Base-by-base conservation (phyloP, 2,113 vertebrate genomes). In the Grammomys dolichurus region DNA sequence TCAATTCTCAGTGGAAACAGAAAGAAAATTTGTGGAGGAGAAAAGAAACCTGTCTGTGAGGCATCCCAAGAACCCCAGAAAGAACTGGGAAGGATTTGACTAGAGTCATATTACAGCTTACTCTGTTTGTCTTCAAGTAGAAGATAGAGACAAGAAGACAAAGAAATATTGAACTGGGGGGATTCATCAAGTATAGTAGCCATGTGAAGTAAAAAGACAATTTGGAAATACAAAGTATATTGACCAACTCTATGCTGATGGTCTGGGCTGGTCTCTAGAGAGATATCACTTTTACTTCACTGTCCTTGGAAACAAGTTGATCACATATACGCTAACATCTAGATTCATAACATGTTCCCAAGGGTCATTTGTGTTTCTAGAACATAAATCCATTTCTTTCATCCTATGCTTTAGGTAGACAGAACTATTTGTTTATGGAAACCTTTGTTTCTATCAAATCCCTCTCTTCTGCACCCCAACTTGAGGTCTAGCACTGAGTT, bases 161-260 rank as follows among this genome's bases (percentile, higher is more conserved):
- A 92, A 89, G 54, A 93, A 95, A 91, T 63, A 22, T 67, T 92
- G 89, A 91, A 82, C 88, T 93, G 48, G 89, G 91, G 20, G n/a
- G 89, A 86, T 88, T 91, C 67, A 82, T 43, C 31, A 70, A 90
- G 9, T 19, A 0, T 88, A 67, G 58, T 43, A 31, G 1, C 56
- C 43, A 43, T 96, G 9, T 76, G 67, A n/a, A 67, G 95, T 85
- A 73, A 7, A 88, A 82, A 95, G 20, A 72, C 6, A 86, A 48
- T 67, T 95, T 63, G 77, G 63, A 82, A 94, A 92, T 69, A 86
- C 28, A 63, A 92, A 91, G n/a, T 60, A 63, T 54, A 48, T 88
- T 90, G 72, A 87, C 51, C 77, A 89, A 82, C 31, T 60, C 84
- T 40, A 28, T 12, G 1, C 54, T 92, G 19, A 81, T 81, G 10